phyloP scores from a whole-genome alignment of 2,113 vertebrate species.

The Phaetusa simplex region DNA sequence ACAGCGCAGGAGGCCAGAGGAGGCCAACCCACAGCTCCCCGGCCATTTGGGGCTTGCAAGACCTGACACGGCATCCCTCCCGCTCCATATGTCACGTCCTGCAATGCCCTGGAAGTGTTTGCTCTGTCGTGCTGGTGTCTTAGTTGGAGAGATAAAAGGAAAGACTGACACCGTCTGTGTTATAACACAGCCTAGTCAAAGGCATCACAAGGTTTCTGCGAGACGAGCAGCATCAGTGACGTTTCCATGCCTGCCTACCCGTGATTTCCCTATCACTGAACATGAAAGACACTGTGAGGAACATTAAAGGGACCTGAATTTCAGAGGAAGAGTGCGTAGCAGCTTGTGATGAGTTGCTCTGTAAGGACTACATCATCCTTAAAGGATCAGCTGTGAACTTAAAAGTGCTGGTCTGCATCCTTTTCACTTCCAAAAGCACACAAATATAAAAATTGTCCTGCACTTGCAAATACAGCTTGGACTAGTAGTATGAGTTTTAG shows the following conservation, averaged over 20 bases:
- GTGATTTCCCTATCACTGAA: background rate
- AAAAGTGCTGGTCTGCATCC: background rate
- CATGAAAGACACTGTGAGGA: background rate
- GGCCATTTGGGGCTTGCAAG: background rate
- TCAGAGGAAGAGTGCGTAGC: background rate
- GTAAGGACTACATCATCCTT: background rate
- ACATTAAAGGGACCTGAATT: background rate
- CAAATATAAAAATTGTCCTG: background rate
- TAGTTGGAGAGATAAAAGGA: background rate
- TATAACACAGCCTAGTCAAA: background rate
- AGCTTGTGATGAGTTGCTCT: background rate
- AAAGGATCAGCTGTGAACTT: background rate
- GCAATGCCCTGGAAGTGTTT: background rate
- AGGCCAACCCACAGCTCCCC: background rate
- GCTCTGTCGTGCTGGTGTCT: background rate
- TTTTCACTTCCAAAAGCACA: background rate
- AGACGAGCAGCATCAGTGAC: rapidly evolving
- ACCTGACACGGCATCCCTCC: background rate
- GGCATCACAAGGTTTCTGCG: background rate
- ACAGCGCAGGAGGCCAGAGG: rapidly evolving
- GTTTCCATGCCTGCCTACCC: background rate
- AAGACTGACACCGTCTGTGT: background rate
- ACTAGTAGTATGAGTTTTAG: background rate
- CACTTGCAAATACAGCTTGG: background rate
- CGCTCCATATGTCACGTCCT: rapidly evolving